Percentiles rank a stretch among this genome's conserved stretches.
These are phyloP conservation scores for Drosophila micromelanica DNA, from an alignment of 1,140 invertebrate species.

Conservation along the genomic window DNA sequence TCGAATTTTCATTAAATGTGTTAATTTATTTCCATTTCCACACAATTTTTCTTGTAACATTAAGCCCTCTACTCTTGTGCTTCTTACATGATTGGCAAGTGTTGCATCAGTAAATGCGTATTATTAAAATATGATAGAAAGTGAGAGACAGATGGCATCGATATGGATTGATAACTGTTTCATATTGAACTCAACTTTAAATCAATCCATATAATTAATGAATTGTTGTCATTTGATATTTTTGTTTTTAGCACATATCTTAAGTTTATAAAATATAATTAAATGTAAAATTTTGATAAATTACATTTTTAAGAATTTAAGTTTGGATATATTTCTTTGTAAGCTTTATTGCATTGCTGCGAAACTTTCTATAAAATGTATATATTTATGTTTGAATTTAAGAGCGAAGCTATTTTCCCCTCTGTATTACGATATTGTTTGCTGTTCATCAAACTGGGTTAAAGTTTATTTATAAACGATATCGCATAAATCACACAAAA, in stretches of 20 bases:
- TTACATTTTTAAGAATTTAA: too few relatives aligned
- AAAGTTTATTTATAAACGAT: conserved; percentile 2
- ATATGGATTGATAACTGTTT: background rate
- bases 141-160: background rate
- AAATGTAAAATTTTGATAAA: too few relatives aligned
- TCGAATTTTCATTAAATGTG: conserved; percentile 80
- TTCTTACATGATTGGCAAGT: background rate
- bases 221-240: too few relatives aligned
- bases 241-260: too few relatives aligned
- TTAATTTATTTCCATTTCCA: conserved; percentile 81
- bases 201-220: too few relatives aligned
- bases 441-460: background rate
- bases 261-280: too few relatives aligned
- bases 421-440: background rate
- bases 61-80: conserved; percentile 35
- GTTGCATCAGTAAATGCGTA: background rate
- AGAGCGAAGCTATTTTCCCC: too few relatives aligned
- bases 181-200: background rate
- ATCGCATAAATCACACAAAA: background rate
- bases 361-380: too few relatives aligned
- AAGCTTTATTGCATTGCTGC: too few relatives aligned
- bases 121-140: background rate
- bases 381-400: too few relatives aligned
- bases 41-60: conserved; percentile 51
- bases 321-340: too few relatives aligned